phyloP scores from a whole-genome alignment of 2,113 vertebrate species.

The Myotis brandtii region DNA sequence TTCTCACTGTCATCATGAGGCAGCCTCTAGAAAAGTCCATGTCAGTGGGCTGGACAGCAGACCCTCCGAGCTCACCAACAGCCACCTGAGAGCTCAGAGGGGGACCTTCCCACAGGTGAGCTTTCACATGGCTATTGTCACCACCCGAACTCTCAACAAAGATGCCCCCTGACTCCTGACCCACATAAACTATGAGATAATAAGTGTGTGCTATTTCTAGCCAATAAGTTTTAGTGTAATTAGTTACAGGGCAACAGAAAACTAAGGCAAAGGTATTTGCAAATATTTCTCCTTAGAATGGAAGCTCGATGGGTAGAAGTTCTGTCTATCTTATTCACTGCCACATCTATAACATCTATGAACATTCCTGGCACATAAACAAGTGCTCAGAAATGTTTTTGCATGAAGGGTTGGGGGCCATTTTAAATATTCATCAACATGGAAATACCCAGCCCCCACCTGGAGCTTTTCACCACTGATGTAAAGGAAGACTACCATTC shows the following conservation, averaged over 20 bases:
- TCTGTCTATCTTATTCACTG: background rate
- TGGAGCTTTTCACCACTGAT: background rate
- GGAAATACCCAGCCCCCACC: background rate
- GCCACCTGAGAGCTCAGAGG: background rate
- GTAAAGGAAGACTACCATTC: background rate
- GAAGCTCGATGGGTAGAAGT: background rate
- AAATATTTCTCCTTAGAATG: background rate
- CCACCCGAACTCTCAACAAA: background rate
- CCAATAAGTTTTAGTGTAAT: background rate
- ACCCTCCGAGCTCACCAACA: background rate
- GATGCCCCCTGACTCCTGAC: background rate
- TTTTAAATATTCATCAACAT: background rate
- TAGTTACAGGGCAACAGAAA: background rate
- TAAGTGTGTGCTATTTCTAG: background rate
- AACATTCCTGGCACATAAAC: background rate
- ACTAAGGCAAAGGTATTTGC: background rate
- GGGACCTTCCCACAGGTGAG: rapidly evolving
- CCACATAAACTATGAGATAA: background rate
- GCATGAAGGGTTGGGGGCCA: background rate
- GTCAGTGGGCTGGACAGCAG: rapidly evolving
- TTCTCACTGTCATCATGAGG: background rate
- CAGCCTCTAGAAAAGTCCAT: background rate
- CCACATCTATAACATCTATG: background rate
- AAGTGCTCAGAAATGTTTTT: background rate
- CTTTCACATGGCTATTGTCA: no score